These are phyloP conservation scores for Lepilemur septentrionalis DNA, from an alignment of 2,797 vertebrate genomes.

Conservation along the genomic window DNA sequence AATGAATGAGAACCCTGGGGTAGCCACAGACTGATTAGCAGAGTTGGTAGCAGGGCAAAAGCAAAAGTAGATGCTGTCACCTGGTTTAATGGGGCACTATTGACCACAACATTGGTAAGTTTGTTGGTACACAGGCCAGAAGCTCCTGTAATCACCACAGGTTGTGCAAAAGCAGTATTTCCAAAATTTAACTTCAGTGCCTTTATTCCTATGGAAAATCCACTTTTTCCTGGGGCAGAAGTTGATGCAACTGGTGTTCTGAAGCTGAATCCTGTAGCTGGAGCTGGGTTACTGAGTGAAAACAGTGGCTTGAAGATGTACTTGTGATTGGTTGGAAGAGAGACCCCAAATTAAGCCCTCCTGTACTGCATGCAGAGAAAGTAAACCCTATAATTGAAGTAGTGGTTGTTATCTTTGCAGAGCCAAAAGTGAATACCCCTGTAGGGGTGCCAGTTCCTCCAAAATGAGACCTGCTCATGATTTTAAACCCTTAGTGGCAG, in stretches of 20 bases:
- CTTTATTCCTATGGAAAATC: constrained; percentile 80
- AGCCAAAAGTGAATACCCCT: constrained; percentile 85
- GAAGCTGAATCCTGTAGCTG: constrained; percentile 80
- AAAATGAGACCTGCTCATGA: constrained; percentile 88
- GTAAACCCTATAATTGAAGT: constrained; percentile 75
- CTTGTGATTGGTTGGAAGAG: constrained; percentile 46
- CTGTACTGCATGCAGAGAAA: constrained; percentile 58
- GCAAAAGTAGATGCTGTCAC: constrained; percentile 75
- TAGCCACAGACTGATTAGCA: not conserved
- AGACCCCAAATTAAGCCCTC: constrained; percentile 84
- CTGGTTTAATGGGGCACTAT: constrained; percentile 68
- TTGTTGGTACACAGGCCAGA: constrained; percentile 77
- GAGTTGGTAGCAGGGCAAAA: constrained; percentile 48
- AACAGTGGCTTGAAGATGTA: constrained; percentile 77
- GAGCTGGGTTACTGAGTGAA: constrained; percentile 70
- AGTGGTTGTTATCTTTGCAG: constrained; percentile 80
- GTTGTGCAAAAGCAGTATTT: constrained; percentile 72
- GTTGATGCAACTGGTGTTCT: constrained; percentile 33
- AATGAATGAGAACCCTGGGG: constrained; percentile 77
- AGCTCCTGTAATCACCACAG: constrained; percentile 60
- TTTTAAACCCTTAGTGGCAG: not conserved
- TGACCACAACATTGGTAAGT: constrained; percentile 59
- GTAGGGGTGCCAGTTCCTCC: constrained; percentile 71
- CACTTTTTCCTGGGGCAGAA: constrained; percentile 11
- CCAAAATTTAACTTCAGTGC: constrained; percentile 83